Conservation (phyloP, 2,113 vertebrate genomes). For the Empidonax traillii region DNA sequence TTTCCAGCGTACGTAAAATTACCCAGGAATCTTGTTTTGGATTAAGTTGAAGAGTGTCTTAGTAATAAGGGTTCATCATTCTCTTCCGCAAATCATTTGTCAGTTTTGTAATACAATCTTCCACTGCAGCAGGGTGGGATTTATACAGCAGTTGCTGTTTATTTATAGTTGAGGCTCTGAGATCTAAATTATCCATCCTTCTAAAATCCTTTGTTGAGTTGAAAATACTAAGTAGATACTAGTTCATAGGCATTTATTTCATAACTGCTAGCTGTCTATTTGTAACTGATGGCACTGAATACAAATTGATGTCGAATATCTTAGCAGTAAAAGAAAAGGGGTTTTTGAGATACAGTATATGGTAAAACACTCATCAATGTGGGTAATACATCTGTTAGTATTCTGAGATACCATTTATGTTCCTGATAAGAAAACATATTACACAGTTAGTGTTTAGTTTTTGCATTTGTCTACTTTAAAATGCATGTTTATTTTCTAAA, state of each 20-base stretch:
- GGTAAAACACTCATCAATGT: constrained; percentile 23
- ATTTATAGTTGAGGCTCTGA: constrained; percentile 54
- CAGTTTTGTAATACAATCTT: constrained; percentile 59
- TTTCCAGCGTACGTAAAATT: constrained; percentile 61
- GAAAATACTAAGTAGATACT: constrained; percentile 58
- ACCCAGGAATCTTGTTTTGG: constrained; percentile 73
- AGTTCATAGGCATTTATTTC: constrained; percentile 62
- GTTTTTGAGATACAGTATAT: constrained; percentile 5
- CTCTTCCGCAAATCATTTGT: constrained; percentile 73
- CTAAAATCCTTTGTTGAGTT: constrained; percentile 49
- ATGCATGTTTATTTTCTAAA: constrained; percentile 66
- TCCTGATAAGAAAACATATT: constrained; percentile 53
- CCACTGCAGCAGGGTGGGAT: constrained; percentile 51
- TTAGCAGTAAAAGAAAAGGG: constrained; percentile 48
- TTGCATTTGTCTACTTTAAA: constrained; percentile 49
- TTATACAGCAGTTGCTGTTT: constrained; percentile 50
- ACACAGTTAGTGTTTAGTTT: constrained; percentile 47
- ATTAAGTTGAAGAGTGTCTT: constrained; percentile 74
- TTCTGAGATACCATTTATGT: constrained; percentile 17
- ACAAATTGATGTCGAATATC: constrained; percentile 67
- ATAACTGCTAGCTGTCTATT: constrained; percentile 61
- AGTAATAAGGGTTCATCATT: constrained; percentile 74
- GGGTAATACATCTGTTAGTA: constrained; percentile 10
- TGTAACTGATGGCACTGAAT: constrained; percentile 51
- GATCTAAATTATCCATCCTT: constrained; percentile 63